phyloP scores from a whole-genome alignment of 1,140 invertebrate genomes.

The Frieseomelitta varia region DNA sequence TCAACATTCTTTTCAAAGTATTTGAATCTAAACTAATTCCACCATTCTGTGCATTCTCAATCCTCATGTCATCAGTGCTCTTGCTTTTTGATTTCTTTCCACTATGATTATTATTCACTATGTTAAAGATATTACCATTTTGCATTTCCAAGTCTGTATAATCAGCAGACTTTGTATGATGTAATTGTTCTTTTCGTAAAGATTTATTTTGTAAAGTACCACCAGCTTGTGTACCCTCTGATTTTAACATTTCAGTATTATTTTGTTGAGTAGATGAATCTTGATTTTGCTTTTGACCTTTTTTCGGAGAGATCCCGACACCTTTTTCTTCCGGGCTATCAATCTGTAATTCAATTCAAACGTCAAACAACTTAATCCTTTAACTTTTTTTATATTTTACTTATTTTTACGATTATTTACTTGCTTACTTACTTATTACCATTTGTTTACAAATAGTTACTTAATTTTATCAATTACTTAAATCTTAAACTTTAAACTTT shows the following conservation, averaged over 20 bases:
- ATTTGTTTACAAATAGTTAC: too few species aligned
- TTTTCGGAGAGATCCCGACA: slow-evolving; percentile 75
- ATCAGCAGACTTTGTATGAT: slow-evolving; percentile 89
- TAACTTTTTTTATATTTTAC: not conserved
- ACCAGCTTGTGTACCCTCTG: slow-evolving; percentile 91
- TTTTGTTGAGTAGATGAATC: slow-evolving; percentile 83
- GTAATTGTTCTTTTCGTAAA: slow-evolving; percentile 85
- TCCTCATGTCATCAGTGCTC: slow-evolving; percentile 93
- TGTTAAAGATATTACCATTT: slow-evolving; percentile 84
- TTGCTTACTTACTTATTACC: not conserved
- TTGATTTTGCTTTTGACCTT: slow-evolving; percentile 79
- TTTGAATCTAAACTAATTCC: slow-evolving; percentile 88
- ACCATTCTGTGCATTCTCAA: slow-evolving; percentile 83
- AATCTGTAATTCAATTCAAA: slow-evolving; percentile 71
- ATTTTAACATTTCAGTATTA: slow-evolving; percentile 84
- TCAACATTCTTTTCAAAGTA: slow-evolving; percentile 95
- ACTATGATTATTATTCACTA: slow-evolving; percentile 87
- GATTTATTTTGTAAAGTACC: slow-evolving; percentile 85
- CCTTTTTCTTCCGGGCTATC: slow-evolving; percentile 82
- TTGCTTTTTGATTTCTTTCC: slow-evolving; percentile 90
- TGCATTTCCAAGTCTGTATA: slow-evolving; percentile 89
- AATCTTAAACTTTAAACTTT: too few species aligned
- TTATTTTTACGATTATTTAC: not conserved
- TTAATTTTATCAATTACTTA: not conserved
- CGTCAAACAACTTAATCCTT: not conserved